Evolutionary conservation across 2,888 invertebrate species (phyloP), one percentile per base, ranked within the genome.

Genomic region (Andrena haemorrhoa): DNA sequence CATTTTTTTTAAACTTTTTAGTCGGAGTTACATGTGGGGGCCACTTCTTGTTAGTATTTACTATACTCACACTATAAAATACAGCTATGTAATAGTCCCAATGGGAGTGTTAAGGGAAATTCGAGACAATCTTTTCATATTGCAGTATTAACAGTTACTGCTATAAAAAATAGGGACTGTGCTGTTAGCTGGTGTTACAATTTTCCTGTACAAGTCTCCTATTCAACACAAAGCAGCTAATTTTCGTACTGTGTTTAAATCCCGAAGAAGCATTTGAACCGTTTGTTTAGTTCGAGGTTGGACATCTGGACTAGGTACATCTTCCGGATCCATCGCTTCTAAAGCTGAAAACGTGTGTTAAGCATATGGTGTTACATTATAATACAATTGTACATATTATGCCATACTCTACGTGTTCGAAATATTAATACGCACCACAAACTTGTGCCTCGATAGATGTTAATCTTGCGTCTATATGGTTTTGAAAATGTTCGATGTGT

Each of bases 361-460:
- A 75, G 51, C 20, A 7, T 26, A 66, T 49, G 1, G 49, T 10
- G 41, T 16, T 58, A 26, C 20, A 16, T 23, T 7, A 16, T 49
- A 23, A n/a, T 26, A 16, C 3, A 10, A 41, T 41, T 41, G 23
- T 23, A 23, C 23, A 23, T 23, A 23, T 23, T 23, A 23, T 1
- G 23, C 23, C 0, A 1, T 23, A 23, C 23, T 23, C n/a, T 20
- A 16, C 3, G 7, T 26, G 29, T 23, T 2, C 16, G n/a, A 41
- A 47, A 8, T 51, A 49, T 3, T 2, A 68, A 26, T 73, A 71
- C 77, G 6, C 92, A 95, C 97, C 96, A 86, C 96, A 96, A 80
- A 98, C 95, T 93, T 97, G 96, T 10, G 96, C 95, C 94, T 97
- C 97, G 70, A 98, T 96, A 68, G 96, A 96, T 87, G 96, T 96